Evolutionary conservation across 2,888 invertebrate genomes (phyloP), one percentile per base, ranked within the genome.

Genomic region (Notocelia uddmanniana): DNA sequence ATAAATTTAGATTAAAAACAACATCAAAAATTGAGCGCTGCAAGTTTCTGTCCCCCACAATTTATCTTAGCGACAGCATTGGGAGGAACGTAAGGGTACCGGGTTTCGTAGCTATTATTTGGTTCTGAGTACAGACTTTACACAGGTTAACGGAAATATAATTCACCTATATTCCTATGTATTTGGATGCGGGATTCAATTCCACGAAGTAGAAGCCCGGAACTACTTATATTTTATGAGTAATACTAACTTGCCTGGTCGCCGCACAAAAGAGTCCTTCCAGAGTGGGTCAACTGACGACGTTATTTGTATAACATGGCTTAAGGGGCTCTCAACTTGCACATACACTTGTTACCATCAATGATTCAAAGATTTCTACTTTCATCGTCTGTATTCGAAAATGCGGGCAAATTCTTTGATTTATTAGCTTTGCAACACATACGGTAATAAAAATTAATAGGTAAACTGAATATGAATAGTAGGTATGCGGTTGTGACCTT

Each of bases 261-360:
- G 81, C 79, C 81, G 80, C 82, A 87, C 85, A 87, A 87, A 84
- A 83, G 84, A 79, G 77, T 76, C 79, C 78, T 79, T 78, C 76
- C 79, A 78, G 79, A 81, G 80, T 82, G 79, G 83, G 83, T 86
- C 84, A 87, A 88, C 85, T 83, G 79, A 76, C 79, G 79, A 79
- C 79, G 84, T 79, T 88, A 87, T 89, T 89, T 89, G 79, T 80
- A 79, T 80, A 81, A 82, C 77, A 81, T 79, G 83, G 64, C 64
- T 66, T 70, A 70, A 52, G 41, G 41, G 23, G 8, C 50, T 70
- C 64, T 58, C 58, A 50, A 37, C 69, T 50, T 64, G 64, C 52
- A 52, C 70, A 64, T 41, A 69, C 48, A 58, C 63, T 70, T 57
- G 64, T 66, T 59, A 66, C 41, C 50, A 70, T 63, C 57, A 64